Evolutionary conservation across 37 sponge, comb jelly and placozoan species (phyloP).

Genomic region (Ephydatia muelleri): DNA sequence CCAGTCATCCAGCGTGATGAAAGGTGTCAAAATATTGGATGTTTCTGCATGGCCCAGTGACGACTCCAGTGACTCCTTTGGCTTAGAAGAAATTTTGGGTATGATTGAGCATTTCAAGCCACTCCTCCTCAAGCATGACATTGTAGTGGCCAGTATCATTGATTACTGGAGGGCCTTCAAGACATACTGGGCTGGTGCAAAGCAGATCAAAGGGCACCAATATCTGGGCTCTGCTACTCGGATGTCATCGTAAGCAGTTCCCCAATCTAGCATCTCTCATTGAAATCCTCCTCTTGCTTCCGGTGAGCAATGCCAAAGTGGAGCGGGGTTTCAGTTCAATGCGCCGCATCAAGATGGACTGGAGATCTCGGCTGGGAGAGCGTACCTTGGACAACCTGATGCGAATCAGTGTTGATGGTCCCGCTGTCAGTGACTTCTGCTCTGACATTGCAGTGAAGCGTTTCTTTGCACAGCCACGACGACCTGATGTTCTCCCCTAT

Average conservation of each 20-base stretch:
- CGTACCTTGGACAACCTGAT: slow-evolving; percentile 27
- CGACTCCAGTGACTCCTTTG: neutral
- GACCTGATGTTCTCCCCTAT: slow-evolving; percentile 16
- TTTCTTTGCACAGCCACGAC: slow-evolving; percentile 18
- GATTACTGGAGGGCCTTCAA: slow-evolving; percentile 30
- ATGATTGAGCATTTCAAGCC: slow-evolving; percentile 24
- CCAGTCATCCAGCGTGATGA: slow-evolving; percentile 13
- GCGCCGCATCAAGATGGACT: slow-evolving; percentile 41
- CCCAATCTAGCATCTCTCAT: slow-evolving; percentile 25
- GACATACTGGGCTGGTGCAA: neutral
- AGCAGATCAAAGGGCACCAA: neutral
- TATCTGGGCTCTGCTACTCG: slow-evolving; percentile 29
- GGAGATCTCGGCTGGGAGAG: slow-evolving; percentile 26
- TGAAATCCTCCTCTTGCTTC: slow-evolving; percentile 28
- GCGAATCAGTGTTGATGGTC: slow-evolving; percentile 37
- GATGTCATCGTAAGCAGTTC: slow-evolving; percentile 11
- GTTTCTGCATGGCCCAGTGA: slow-evolving; percentile 15
- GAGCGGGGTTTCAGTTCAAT: slow-evolving; percentile 31
- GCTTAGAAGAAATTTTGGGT: slow-evolving; percentile 1
- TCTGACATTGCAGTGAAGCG: slow-evolving; percentile 6
- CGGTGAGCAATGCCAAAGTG: slow-evolving; percentile 41
- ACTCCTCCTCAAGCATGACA: neutral
- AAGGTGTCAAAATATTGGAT: slow-evolving; percentile 23
- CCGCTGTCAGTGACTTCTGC: neutral
- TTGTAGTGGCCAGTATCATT: neutral